Percentiles rank a stretch among this genome's conserved stretches.
Conservation (phyloP, 35 echinoderm and acorn worm genomes). For the Apostichopus californicus region DNA sequence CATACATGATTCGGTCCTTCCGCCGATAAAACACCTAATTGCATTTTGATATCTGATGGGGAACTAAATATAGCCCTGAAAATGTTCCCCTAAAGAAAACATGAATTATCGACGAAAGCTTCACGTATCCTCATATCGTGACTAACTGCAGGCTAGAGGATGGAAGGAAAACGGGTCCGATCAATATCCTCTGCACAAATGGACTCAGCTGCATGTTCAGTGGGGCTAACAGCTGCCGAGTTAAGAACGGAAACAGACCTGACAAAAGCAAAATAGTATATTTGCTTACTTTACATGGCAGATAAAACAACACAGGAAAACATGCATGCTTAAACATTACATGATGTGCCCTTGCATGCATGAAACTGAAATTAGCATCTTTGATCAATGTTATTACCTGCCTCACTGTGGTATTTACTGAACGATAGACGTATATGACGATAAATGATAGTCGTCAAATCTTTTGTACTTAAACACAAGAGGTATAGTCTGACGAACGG, state of each 20-base stretch:
- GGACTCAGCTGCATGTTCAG: neutral
- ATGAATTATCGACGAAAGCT: constrained; percentile 7
- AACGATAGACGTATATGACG: too few relatives aligned
- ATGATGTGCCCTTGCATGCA: neutral
- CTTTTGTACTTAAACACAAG: too few relatives aligned
- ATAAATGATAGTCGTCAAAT: too few relatives aligned
- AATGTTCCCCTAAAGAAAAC: constrained; percentile 41
- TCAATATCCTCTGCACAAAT: neutral
- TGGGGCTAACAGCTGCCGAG: constrained; percentile 9
- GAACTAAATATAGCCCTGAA: constrained; percentile 17
- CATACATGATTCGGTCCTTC: constrained; percentile 9
- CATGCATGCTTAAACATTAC: neutral
- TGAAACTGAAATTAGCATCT: neutral
- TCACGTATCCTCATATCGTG: constrained; percentile 15
- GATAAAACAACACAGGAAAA: constrained; percentile 4
- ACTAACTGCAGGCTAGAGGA: neutral
- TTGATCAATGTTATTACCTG: neutral
- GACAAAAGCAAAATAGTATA: neutral
- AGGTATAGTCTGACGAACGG: too few relatives aligned
- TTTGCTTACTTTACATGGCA: neutral
- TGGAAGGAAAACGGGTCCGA: constrained; percentile 13
- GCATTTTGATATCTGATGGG: constrained; percentile 31
- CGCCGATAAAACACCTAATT: constrained; percentile 38
- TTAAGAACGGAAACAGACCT: neutral
- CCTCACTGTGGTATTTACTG: too few relatives aligned